Base-by-base conservation (phyloP, 92 coral and sea anemone species). In the Phenganax marumi region DNA sequence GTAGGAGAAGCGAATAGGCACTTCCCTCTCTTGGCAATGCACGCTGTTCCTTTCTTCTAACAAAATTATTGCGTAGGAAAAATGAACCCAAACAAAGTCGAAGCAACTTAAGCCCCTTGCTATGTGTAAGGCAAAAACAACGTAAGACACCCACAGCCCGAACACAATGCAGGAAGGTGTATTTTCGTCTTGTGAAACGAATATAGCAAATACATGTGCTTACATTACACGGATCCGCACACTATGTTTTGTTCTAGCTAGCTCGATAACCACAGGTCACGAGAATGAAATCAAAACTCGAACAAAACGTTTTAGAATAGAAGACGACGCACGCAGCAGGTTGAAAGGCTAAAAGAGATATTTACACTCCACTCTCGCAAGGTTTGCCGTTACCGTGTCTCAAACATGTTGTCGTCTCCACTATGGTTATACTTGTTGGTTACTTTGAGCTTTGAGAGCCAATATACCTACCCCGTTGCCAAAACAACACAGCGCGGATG, bases 71-170 rank as follows among this genome's bases (percentile, higher is more conserved):
- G 18, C 66, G 39, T 39, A 72, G 19, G 71, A 56, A 61, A 61
- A 63, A 25, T 8, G 60, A 78, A 78, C 83, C 83, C 83, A 78
- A 78, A 78, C 83, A 78, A 78, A 61, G 72, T 22, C 47, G 7
- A 52, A 49, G 61, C 25, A 78, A 56, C 68, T 17, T 78, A 78
- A 33, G 18, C 83, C 83, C 83, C 83, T 78, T 24, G 73, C 73
- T 17, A 61, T n/a, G 72, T 43, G 9, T 0, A 78, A 78, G 73
- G 43, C 48, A 78, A 50, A 68, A n/a, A 61, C 47, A 52, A 56
- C 72, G 49, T 18, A 49, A 50, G 50, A 62, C 83, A 78, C 83
- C 83, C 83, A 47, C 83, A 24, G 83, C 17, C 12, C 1, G 23
- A 23, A 48, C 52, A 76, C 81, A 63, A 61, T 61, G 16, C 19